Base-by-base conservation (phyloP, 2,888 invertebrate species). In the Ormyrus pomaceus region DNA sequence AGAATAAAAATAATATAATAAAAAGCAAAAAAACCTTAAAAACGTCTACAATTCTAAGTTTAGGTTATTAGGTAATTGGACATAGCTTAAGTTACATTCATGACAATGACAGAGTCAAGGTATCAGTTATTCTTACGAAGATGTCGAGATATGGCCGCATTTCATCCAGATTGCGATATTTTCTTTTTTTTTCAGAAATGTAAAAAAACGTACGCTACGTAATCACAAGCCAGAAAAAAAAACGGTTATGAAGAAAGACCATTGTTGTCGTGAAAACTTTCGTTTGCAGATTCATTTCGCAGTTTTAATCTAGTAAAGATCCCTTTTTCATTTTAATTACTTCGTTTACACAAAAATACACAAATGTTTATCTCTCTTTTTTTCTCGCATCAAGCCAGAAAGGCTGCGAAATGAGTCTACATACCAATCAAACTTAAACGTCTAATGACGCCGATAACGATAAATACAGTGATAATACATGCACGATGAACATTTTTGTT, bases 81-180 rank as follows among this genome's bases (percentile, higher is more conserved):
- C 83, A 84, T 83, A 85, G 84, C 83, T 83, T 85, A 84, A 34
- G 13, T 79, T 80, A 82, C 84, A 86, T 85, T 86, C 86, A 86
- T 86, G 85, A 82, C 83, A 84, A 84, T 85, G 84, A 84, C 83
- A 78, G 74, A 80, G 64, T 77, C 61, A 82, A 82, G 81, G 79
- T 82, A 83, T 82, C 76, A 79, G 78, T 77, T 45, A 76, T 71
- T 75, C 62, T 72, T 73, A 83, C 77, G 77, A 84, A 82, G 34
- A 34, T 34, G 74, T 83, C 82, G 76, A 83, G 82, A 88, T 83
- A 86, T 89, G 87, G 87, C 88, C 89, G 87, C 88, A 87, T 89
- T 89, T 88, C 84, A 87, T 86, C 86, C 85, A 85, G 85, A 87
- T 85, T 84, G 79, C 79, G 74, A 82, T 72, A 71, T 79, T 56